A percentile compares a stretch with the other conserved stretches of the same genome.
phyloP scores from a whole-genome alignment of 2,888 invertebrate genomes.

The Polyommatus icarus region DNA sequence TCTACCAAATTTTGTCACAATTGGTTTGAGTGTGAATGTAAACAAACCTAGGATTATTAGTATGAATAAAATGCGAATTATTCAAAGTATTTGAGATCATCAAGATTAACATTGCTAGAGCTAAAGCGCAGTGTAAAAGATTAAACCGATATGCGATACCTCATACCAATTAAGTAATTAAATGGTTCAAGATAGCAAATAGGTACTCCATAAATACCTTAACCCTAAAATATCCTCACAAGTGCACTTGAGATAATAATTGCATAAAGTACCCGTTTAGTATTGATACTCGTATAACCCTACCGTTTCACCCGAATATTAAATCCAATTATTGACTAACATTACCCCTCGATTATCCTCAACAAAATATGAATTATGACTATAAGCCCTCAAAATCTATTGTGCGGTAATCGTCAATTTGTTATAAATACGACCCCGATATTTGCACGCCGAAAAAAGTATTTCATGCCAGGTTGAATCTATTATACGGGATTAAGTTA shows the following conservation, averaged over 20 bases:
- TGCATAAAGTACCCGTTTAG: constrained; percentile 43
- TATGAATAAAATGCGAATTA: background rate
- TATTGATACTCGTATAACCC: constrained; percentile 58
- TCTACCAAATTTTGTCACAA: background rate
- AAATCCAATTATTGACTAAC: constrained; percentile 74
- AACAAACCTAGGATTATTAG: background rate
- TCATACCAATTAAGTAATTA: background rate
- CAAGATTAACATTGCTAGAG: background rate
- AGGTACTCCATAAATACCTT: constrained; percentile 1
- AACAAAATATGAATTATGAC: constrained; percentile 74
- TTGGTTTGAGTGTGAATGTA: too few species aligned
- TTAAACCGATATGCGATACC: background rate
- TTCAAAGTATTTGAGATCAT: background rate
- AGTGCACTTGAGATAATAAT: constrained; percentile 23
- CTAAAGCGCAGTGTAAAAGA: background rate
- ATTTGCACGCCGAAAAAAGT: constrained; percentile 56
- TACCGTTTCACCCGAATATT: constrained; percentile 79
- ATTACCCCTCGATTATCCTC: constrained; percentile 68
- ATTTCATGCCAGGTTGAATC: constrained; percentile 80
- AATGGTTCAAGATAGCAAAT: constrained; percentile 3
- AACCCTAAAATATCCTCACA: constrained; percentile 28
- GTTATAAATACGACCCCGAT: constrained; percentile 69
- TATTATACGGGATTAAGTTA: constrained; percentile 79
- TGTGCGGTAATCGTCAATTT: constrained; percentile 70
- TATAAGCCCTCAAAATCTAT: constrained; percentile 69